Conservation (phyloP, 2,888 invertebrate genomes). For the Dolichomitus sp. region DNA sequence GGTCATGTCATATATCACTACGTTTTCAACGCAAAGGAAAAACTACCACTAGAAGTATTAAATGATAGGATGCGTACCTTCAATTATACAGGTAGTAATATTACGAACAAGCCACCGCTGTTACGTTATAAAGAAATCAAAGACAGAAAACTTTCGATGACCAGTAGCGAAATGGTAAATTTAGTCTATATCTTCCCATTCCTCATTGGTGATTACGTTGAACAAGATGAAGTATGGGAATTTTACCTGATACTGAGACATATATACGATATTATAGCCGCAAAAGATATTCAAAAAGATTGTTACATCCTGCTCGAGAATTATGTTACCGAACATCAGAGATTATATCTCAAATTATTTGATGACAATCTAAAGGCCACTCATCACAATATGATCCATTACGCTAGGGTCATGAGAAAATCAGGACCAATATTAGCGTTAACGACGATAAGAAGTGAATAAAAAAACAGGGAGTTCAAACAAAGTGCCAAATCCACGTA, state of each 20-base stretch:
- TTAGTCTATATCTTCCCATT: neutral
- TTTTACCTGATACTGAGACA: neutral
- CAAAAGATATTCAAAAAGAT: neutral
- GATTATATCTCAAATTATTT: neutral
- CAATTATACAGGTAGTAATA: neutral
- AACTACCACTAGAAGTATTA: neutral
- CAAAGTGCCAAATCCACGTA: constrained; percentile 7
- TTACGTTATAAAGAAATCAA: neutral
- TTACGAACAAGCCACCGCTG: neutral
- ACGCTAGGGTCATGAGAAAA: neutral
- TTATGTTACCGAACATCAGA: neutral
- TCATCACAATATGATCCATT: neutral
- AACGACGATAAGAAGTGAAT: neutral
- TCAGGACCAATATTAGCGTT: neutral
- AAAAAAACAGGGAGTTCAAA: neutral
- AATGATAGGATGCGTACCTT: neutral
- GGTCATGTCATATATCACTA: neutral
- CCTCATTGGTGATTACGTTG: neutral
- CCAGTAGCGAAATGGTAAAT: neutral
- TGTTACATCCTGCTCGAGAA: neutral
- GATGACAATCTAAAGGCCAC: neutral
- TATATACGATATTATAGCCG: neutral
- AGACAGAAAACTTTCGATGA: neutral
- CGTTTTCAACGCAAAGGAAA: too few relatives aligned
- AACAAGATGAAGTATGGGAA: neutral